Base-by-base conservation (phyloP, 2,113 vertebrate species). In the Anolis sagrei region DNA sequence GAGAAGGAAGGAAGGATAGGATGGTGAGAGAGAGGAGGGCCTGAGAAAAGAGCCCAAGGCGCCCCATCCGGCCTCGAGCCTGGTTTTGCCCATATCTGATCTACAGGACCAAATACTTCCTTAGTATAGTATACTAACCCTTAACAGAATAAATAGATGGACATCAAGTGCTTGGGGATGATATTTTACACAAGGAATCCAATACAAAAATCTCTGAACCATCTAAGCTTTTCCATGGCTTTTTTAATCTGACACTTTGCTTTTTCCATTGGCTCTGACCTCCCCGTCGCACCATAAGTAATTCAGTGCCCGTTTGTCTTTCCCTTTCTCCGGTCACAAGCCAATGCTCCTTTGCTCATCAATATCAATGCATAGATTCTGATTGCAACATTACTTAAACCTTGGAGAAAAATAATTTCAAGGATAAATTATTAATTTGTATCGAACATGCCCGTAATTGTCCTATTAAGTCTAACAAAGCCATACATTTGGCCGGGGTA, bases 331-430 rank as follows among this genome's bases (percentile, higher is more conserved):
- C 11, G n/a, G 69, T 64, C 61, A 27, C 8, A 2, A 62, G 77
- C 54, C 7, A 61, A 10, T 27, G 39, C 54, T 64, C 77, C 54
- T 75, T 58, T 6, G 11, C 54, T 69, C 84, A 86, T 86, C 84
- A 81, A 81, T 86, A 86, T 74, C 78, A 81, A 66, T 66, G 77
- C 78, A 29, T 64, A 18, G 78, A 86, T 81, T 58, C 72, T 49
- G 84, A 66, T 86, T 74, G 78, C 84, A 66, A 80, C 84, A 86
- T 86, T 86, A 81, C 84, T 86, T 86, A 86, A 86, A 81, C 84
- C 84, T 86, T 80, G 84, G 84, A 86, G 84, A 81, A 86, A 86
- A 86, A 81, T 86, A 81, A 86, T 86, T 86, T 86, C 84, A 86
- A 75, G 84, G 78, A 86, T 86, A 86, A 86, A 86, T 86, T 86